Percentiles rank a stretch among this genome's conserved stretches.
phyloP scores from a whole-genome alignment of 2,797 vertebrate species.

The Megalops cyprinoides region DNA sequence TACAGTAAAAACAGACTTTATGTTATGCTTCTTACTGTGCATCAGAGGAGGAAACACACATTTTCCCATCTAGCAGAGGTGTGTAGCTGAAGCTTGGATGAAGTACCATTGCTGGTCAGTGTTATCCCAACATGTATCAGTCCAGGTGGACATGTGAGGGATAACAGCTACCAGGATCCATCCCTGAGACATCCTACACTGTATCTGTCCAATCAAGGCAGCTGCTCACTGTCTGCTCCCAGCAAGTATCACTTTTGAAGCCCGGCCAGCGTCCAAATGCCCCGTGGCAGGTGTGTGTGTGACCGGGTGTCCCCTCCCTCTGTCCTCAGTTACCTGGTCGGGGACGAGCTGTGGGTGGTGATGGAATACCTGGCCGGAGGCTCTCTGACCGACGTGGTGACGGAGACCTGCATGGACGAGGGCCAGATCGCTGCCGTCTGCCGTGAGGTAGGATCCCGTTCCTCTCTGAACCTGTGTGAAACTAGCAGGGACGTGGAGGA shows the following conservation, averaged over 20 bases:
- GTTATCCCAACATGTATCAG: neutral
- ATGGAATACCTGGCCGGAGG: conserved; percentile 98
- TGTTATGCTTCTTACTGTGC: too few species aligned
- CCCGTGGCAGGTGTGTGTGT: neutral
- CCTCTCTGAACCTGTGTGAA: too few species aligned
- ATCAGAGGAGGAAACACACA: neutral
- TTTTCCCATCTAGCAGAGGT: neutral
- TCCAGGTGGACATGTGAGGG: too few species aligned
- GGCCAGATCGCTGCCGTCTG: conserved; percentile 98
- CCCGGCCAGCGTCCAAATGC: neutral
- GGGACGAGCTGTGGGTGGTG: conserved; percentile 97
- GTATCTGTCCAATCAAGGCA: neutral
- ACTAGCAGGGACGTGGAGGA: too few species aligned
- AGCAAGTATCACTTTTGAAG: neutral
- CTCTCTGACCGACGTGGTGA: conserved; percentile 95
- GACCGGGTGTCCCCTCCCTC: neutral
- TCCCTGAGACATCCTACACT: neutral
- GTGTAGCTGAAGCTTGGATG: neutral
- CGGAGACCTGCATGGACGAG: conserved; percentile 98
- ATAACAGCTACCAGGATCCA: neutral
- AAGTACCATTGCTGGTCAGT: neutral
- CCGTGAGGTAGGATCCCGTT: conserved; percentile 84
- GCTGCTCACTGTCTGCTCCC: neutral
- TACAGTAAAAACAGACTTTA: too few species aligned
- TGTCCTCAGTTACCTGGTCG: conserved; percentile 87